phyloP scores from a whole-genome alignment of 2,888 invertebrate species.

The Rotaria socialis region DNA sequence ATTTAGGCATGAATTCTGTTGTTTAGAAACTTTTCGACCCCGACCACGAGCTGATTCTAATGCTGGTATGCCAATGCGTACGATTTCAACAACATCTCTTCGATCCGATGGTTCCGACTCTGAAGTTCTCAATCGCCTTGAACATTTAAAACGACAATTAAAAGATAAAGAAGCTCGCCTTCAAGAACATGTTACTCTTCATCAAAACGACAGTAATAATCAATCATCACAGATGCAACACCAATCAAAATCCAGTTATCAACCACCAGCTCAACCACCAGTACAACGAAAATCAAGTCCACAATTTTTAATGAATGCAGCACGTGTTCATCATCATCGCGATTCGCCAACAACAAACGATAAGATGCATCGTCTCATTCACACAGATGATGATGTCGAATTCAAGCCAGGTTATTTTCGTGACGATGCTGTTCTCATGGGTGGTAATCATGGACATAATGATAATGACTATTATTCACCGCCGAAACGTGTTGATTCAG shows the following conservation, averaged over 20 bases:
- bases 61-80: background rate
- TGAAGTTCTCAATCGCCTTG: slow-evolving; percentile 18
- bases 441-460: background rate
- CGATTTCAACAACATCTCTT: background rate
- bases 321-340: slow-evolving; percentile 12
- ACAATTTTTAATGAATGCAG: background rate
- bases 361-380: background rate
- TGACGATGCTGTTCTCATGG: slow-evolving; percentile 39
- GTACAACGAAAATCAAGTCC: background rate
- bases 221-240: too few species aligned
- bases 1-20: too few species aligned
- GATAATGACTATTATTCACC: background rate
- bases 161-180: background rate
- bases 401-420: slow-evolving; percentile 35
- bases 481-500: background rate
- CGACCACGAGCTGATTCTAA: background rate
- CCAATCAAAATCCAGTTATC: background rate
- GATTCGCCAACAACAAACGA: background rate
- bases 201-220: background rate
- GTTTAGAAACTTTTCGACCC: background rate
- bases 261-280: background rate
- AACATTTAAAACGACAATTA: slow-evolving; percentile 33
- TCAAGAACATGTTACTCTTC: background rate
- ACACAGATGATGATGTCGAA: background rate
- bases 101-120: background rate